A percentile compares a stretch with the other conserved stretches of the same genome.
Conservation (phyloP, 2,113 vertebrate species). For the Oriolus oriolus region DNA sequence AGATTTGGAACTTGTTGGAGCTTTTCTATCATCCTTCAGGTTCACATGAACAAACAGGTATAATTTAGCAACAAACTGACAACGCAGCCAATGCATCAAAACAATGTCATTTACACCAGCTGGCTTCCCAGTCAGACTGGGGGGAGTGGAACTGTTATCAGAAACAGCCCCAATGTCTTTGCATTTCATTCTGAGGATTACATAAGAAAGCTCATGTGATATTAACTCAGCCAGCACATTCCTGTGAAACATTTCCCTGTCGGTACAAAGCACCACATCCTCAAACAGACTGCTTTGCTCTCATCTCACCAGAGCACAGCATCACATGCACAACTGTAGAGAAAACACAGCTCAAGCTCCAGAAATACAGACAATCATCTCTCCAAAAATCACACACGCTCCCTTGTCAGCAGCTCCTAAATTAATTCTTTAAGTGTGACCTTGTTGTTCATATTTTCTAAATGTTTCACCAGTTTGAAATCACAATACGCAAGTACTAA, state of each 20-base stretch:
- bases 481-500: neutral
- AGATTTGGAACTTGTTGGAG: neutral
- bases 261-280: neutral
- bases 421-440: neutral
- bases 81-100: neutral
- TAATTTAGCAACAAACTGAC: neutral
- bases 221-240: neutral
- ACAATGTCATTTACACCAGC: neutral
- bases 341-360: neutral
- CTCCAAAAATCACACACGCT: neutral
- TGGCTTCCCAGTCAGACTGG: neutral
- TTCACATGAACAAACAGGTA: neutral
- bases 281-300: neutral
- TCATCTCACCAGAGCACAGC: neutral
- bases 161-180: fast-evolving
- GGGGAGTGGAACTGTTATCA: neutral
- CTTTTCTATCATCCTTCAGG: neutral
- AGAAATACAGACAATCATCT: neutral
- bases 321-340: neutral
- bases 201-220: neutral
- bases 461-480: neutral
- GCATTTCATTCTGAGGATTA: neutral
- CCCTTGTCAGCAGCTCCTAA: neutral
- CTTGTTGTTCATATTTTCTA: neutral
- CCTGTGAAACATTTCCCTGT: neutral